Percentiles rank a stretch among this genome's conserved stretches.
phyloP scores from a whole-genome alignment of 35 echinoderm and acorn worm genomes.

The Eucidaris tribuloides region DNA sequence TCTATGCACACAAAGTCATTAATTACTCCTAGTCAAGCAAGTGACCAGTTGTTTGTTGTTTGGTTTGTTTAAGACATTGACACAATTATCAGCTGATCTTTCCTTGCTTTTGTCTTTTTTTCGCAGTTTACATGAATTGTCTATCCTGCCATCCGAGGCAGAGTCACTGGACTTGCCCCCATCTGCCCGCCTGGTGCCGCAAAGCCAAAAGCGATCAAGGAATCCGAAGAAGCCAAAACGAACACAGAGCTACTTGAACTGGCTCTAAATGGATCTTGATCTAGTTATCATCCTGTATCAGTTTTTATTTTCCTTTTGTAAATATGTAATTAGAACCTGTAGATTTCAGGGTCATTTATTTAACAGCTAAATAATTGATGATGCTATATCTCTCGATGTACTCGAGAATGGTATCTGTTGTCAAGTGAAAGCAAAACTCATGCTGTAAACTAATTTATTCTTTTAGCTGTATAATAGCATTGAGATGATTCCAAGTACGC shows the following conservation, averaged over 20 bases:
- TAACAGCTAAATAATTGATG: neutral
- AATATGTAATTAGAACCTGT: neutral
- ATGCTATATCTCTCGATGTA: too few relatives aligned
- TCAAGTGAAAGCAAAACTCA: too few relatives aligned
- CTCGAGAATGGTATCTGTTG: too few relatives aligned
- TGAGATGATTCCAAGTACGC: too few relatives aligned
- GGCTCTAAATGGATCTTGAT: neutral
- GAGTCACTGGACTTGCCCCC: constrained; percentile 91
- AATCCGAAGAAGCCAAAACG: constrained; percentile 93
- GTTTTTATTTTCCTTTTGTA: neutral
- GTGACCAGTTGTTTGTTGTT: too few relatives aligned
- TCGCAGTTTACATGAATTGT: constrained; percentile 45
- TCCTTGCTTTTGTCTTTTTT: neutral
- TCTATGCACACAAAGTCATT: too few relatives aligned
- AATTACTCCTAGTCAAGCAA: too few relatives aligned
- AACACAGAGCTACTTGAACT: constrained; percentile 48
- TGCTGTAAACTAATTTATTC: too few relatives aligned
- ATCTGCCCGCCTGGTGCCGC: constrained; percentile 89
- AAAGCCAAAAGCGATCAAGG: constrained; percentile 89
- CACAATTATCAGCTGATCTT: too few relatives aligned
- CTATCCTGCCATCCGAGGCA: constrained; percentile 82
- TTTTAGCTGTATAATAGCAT: too few relatives aligned
- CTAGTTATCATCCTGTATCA: neutral
- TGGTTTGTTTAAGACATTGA: too few relatives aligned
- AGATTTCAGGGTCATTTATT: neutral